Evolutionary conservation across 1,140 invertebrate species (phyloP).

Genomic region (Bombus cullumanus): DNA sequence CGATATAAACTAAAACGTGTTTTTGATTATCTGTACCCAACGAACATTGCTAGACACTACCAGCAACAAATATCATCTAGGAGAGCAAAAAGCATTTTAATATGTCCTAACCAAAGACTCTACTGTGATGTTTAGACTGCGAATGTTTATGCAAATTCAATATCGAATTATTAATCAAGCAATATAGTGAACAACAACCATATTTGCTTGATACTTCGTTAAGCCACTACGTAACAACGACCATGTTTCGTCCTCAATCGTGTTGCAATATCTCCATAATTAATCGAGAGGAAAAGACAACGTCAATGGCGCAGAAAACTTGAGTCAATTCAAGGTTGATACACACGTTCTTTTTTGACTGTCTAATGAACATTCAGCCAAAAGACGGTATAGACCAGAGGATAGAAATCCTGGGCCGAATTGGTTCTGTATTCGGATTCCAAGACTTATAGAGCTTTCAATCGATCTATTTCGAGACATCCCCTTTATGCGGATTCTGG

Average conservation of each 20-base stretch:
- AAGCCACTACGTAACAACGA: not conserved
- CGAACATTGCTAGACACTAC: no score
- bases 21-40: not conserved
- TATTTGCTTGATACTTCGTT: no score
- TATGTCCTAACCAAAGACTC: no score
- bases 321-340: not conserved
- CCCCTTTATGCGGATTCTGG: conserved; percentile 53
- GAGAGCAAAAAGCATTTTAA: no score
- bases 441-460: conserved; percentile 45
- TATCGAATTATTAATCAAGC: no score
- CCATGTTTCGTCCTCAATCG: not conserved
- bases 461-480: conserved; percentile 44
- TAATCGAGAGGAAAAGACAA: not conserved
- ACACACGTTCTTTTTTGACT: not conserved
- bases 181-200: no score
- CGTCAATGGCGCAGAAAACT: not conserved
- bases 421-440: conserved; percentile 7
- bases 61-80: no score
- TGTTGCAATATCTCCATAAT: not conserved
- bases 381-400: not conserved
- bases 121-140: no score
- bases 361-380: conserved; percentile 19
- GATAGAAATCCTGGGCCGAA: conserved; percentile 10
- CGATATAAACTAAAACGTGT: not conserved
- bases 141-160: no score